These are phyloP conservation scores for Etheostoma cragini DNA, from an alignment of 2,113 vertebrate species.

Conservation along the genomic window DNA sequence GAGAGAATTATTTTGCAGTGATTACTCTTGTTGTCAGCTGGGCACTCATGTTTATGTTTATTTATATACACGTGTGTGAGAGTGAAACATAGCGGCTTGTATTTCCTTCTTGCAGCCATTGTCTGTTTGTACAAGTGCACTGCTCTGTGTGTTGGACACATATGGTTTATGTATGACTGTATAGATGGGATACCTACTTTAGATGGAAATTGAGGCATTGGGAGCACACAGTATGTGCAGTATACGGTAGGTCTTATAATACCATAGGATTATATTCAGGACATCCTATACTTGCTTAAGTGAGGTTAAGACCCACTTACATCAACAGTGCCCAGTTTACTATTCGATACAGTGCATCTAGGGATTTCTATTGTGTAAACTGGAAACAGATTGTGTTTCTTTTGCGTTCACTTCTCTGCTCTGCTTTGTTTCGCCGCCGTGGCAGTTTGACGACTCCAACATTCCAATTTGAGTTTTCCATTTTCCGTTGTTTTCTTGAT, in stretches of 20 bases:
- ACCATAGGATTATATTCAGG: conserved; percentile 27
- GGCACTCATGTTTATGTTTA: conserved; percentile 15
- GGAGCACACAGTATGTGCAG: neutral
- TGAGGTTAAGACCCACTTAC: conserved; percentile 38
- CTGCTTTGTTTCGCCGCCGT: neutral
- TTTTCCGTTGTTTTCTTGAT: neutral
- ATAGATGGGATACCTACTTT: conserved; percentile 25
- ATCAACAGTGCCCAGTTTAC: conserved; percentile 32
- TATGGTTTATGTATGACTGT: conserved; percentile 58
- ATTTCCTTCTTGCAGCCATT: conserved; percentile 11
- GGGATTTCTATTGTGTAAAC: conserved; percentile 39
- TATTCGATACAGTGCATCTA: neutral
- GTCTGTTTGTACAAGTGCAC: conserved; percentile 27
- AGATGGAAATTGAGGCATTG: conserved; percentile 43
- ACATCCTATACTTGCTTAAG: conserved; percentile 25
- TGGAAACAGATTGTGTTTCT: conserved; percentile 34
- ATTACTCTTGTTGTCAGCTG: conserved; percentile 29
- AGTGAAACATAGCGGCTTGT: neutral
- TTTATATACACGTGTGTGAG: conserved; percentile 13
- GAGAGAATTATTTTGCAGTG: conserved; percentile 12
- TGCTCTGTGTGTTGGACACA: conserved; percentile 19
- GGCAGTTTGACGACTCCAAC: conserved; percentile 8
- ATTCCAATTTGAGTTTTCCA: neutral
- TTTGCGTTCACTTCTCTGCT: conserved; percentile 3
- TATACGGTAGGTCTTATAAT: conserved; percentile 2